Base-by-base conservation (phyloP, 2,888 invertebrate genomes). In the Listrodromus nycthemerus region DNA sequence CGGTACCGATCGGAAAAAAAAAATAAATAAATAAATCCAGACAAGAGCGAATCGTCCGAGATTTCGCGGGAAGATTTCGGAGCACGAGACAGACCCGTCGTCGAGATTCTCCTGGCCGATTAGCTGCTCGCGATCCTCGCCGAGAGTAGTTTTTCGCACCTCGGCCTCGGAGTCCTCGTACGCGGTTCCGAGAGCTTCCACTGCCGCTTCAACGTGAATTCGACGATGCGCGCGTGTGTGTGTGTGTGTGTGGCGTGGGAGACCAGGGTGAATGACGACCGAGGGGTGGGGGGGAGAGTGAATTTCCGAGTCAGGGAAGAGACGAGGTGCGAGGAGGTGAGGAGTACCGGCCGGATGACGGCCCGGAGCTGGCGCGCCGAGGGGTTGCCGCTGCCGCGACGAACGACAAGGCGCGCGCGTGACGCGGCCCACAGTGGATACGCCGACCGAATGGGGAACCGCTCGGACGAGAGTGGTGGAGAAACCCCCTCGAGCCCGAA, bases 371-470 rank as follows among this genome's bases (percentile, higher is more conserved):
- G 24, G 30, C 55, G 19, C 37, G 21, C 37, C 37, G 37, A 48
- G 58, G 58, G 58, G 61, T 27, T 50, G 50, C 70, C 21, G n/a
- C n/a, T 4, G 1, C 30, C 3, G 71, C n/a, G 21, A 45, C 74
- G 33, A 19, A 61, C 30, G 48, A 48, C 69, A 81, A 77, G 78
- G 84, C 84, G 80, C 81, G 80, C 77, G 81, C 74, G 81, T 69
- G 50, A 61, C 48, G 83, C 76, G 73, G 70, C 74, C 76, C 85
- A 82, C 83, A 85, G 86, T 85, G 81, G 87, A 84, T 85, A 85
- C 85, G 80, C 86, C 86, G 85, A 84, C 82, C 85, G 87, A 86
- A 86, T 87, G 85, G 83, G 55, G 83, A 48, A 85, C 81, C 85
- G 84, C 81, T 85, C 85, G 83, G 86, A 85, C 83, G 75, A 79